Percentiles rank a stretch among this genome's conserved stretches.
Evolutionary conservation across 2,113 vertebrate species (phyloP).

Genomic region (Corythornis madagascariensis): DNA sequence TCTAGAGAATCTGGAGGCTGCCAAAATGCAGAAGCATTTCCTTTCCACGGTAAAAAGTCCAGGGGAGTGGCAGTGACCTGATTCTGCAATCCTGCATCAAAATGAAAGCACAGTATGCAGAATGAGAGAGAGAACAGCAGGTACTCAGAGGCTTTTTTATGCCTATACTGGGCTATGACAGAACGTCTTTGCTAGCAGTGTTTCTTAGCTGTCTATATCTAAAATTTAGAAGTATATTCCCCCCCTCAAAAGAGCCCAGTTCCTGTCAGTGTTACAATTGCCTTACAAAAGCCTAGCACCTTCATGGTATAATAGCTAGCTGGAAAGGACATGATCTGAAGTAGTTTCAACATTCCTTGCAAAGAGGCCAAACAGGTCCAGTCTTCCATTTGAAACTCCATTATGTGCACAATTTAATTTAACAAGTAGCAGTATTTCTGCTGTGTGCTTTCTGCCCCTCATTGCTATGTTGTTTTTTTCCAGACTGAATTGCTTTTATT

Average conservation of each 20-base stretch:
- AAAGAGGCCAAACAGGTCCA: neutral
- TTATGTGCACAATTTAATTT: neutral
- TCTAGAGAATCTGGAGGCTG: neutral
- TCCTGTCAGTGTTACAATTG: neutral
- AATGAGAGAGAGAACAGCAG: neutral
- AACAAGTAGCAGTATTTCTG: neutral
- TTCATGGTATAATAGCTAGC: neutral
- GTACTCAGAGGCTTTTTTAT: neutral
- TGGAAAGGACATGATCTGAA: neutral
- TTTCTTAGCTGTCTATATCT: neutral
- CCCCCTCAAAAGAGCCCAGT: neutral
- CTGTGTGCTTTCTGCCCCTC: neutral
- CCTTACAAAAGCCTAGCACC: neutral
- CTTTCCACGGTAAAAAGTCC: neutral
- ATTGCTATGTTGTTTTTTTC: neutral
- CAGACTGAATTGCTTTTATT: slow-evolving; percentile 18
- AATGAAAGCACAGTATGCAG: neutral
- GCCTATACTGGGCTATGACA: neutral
- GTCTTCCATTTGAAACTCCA: neutral
- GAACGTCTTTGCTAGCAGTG: neutral
- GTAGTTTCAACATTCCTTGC: neutral
- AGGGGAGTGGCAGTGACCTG: neutral
- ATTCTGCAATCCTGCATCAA: neutral
- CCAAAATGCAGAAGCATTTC: neutral
- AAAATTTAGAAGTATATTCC: neutral